These are phyloP conservation scores for Eulemur rufifrons DNA, from an alignment of 2,113 vertebrate genomes.

Conservation along the genomic window DNA sequence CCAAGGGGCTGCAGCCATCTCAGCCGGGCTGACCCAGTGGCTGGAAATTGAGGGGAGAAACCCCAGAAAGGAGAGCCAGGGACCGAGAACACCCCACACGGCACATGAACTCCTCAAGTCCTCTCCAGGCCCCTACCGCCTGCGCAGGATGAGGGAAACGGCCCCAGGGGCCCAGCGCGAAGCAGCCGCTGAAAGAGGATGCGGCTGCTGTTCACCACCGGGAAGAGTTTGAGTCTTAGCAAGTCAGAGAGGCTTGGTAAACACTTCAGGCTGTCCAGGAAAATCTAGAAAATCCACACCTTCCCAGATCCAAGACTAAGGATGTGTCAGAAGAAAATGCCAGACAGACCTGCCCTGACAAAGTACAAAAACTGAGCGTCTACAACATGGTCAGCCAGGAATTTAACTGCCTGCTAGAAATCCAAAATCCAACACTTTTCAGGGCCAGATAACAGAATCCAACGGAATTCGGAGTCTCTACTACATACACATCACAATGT, in stretches of 20 bases:
- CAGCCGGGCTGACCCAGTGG: background rate
- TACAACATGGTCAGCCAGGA: background rate
- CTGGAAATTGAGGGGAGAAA: background rate
- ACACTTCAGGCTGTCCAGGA: background rate
- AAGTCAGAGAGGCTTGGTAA: background rate
- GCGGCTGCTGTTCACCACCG: background rate
- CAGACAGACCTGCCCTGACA: accelerated
- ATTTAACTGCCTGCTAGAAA: accelerated
- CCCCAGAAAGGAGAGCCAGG: background rate
- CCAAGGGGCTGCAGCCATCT: no score
- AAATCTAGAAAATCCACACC: background rate
- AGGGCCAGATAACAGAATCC: background rate
- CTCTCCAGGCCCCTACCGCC: no score
- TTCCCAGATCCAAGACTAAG: background rate
- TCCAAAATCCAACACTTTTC: no score
- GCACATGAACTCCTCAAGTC: background rate
- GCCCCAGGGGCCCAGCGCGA: background rate
- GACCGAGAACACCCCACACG: background rate
- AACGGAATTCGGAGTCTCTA: no score
- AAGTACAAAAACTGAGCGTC: accelerated
- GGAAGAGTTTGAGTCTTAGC: background rate
- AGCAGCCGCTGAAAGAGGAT: background rate
- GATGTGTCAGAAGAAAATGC: accelerated
- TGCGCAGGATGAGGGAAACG: accelerated
- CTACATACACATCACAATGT: accelerated